Percentiles rank a stretch among this genome's conserved stretches.
Evolutionary conservation across 2,113 vertebrate genomes (phyloP).

Genomic region (Apaloderma vittatum): DNA sequence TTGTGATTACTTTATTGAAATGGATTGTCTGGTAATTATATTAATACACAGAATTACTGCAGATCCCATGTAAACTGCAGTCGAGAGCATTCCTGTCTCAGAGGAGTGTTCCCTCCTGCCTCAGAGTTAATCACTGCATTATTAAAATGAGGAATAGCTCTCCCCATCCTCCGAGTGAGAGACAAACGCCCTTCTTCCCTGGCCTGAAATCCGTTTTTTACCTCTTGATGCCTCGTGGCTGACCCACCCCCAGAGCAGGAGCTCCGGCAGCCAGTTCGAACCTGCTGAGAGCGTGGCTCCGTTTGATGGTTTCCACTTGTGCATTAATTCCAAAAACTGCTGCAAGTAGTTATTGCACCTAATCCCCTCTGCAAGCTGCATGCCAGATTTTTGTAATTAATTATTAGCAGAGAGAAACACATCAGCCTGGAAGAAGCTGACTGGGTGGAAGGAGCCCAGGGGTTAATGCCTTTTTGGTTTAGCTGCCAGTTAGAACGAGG

Average conservation of each 20-base stretch:
- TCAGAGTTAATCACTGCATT: not conserved
- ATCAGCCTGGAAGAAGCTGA: not conserved
- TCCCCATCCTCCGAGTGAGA: not conserved
- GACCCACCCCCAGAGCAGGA: no score
- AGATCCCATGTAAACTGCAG: not conserved
- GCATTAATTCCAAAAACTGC: not conserved
- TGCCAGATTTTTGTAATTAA: constrained; percentile 38
- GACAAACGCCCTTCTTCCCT: not conserved
- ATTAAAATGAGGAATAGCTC: constrained; percentile 19
- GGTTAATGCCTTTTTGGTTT: constrained; percentile 22
- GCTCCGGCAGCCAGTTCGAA: not conserved
- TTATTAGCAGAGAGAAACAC: constrained; percentile 42
- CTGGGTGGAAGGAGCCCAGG: not conserved
- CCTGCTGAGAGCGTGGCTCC: not conserved
- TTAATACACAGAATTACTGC: constrained; percentile 51
- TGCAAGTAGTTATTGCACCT: not conserved
- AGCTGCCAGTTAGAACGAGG: constrained; percentile 66
- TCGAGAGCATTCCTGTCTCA: not conserved
- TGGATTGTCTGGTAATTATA: constrained; percentile 62
- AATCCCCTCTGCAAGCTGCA: not conserved
- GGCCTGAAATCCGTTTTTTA: not conserved
- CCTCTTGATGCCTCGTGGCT: not conserved
- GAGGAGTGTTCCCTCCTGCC: not conserved
- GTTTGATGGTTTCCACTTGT: not conserved
- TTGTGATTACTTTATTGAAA: constrained; percentile 56